Conservation (phyloP, 2,113 vertebrate species). For the Callipepla californica region DNA sequence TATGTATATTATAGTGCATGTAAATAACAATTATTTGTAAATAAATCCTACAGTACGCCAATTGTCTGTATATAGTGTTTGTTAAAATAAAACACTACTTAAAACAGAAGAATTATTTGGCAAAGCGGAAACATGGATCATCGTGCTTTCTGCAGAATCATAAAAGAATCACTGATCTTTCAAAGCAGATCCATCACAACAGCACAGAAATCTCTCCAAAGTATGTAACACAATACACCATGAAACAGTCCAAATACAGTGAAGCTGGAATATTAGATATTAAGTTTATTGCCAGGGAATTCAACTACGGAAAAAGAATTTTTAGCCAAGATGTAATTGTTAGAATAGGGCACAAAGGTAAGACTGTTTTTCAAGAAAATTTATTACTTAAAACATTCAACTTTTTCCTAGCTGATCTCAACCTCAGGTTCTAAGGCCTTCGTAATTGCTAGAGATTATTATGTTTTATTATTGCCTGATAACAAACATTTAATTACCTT, state of each 20-base stretch:
- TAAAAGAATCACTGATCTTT: neutral
- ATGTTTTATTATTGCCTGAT: neutral
- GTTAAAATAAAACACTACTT: neutral
- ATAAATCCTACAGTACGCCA: neutral
- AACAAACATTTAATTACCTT: conserved; percentile 21
- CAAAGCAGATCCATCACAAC: neutral
- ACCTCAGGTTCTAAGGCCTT: neutral
- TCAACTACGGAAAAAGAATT: neutral
- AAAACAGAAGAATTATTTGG: neutral
- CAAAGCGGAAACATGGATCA: neutral
- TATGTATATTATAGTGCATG: neutral
- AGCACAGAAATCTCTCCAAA: neutral
- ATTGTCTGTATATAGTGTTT: neutral
- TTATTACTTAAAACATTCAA: neutral
- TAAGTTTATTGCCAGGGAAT: neutral
- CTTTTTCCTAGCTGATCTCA: neutral
- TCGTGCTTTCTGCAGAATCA: neutral
- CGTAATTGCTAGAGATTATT: neutral
- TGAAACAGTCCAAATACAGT: neutral
- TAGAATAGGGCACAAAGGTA: neutral
- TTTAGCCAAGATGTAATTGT: neutral
- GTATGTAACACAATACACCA: neutral
- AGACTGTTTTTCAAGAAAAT: neutral
- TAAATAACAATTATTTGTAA: neutral
- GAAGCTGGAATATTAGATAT: neutral